Base-by-base conservation (phyloP, 2,797 vertebrate species). In the Amblyraja radiata region DNA sequence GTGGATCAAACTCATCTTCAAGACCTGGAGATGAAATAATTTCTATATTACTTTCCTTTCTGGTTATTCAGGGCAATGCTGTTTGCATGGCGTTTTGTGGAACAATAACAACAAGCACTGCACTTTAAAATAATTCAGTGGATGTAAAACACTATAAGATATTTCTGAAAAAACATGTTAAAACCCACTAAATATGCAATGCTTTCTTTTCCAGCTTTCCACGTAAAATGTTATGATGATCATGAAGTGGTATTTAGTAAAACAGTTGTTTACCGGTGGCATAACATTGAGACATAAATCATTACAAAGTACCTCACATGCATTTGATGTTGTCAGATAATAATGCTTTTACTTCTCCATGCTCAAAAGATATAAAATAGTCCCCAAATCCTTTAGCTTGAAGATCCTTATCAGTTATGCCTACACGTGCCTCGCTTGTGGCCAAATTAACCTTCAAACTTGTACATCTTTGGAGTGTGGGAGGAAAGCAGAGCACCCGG, bases 161-260 rank as follows among this genome's bases (percentile, higher is more conserved):
- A 77, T 77, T 77, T 77, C 76, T 77, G 21, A n/a, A n/a, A 54
- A n/a, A n/a, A n/a, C 76, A 77, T 77, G 76, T n/a, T 77, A 77
- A 77, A 77, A n/a, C 68, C 5, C 21, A 77, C 10, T 1, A 32
- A 28, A 77, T 32, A n/a, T 77, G 28, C 76, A 77, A 77, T n/a
- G 4, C 76, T 77, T 77, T 77, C 28, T 77, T 77, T 71, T 77
- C 76, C 28, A 32, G 28, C 76, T 77, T 77, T n/a, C 76, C 76
- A 77, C 11, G n/a, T 77, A 77, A 77, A 77, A 77, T n/a, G 76
- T 9, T n/a, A 77, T 25, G 28, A 10, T 77, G 76, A 28, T 77
- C 76, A 77, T 77, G 76, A 77, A 77, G 10, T n/a, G n/a, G 76
- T 9, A n/a, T n/a, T 77, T 77, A n/a, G 28, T n/a, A 77, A 77